Conservation (phyloP, 2,113 vertebrate genomes). For the Syngnathus scovelli region DNA sequence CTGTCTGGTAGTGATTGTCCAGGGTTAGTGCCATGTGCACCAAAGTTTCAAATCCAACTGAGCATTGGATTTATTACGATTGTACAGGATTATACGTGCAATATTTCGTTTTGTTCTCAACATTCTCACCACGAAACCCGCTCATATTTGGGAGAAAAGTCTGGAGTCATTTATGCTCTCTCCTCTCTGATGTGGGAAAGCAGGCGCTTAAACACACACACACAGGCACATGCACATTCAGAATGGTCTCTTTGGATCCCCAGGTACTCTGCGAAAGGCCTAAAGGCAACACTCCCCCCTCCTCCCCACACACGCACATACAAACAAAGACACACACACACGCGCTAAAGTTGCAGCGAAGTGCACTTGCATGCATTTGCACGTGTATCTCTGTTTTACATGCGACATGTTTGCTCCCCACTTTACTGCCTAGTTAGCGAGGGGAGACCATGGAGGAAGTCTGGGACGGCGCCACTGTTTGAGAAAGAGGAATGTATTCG, state of each 20-base stretch:
- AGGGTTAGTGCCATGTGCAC: neutral
- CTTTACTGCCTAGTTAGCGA: constrained; percentile 24
- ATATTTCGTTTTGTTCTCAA: neutral
- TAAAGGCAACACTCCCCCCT: neutral
- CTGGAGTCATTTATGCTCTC: constrained; percentile 42
- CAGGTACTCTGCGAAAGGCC: constrained; percentile 7
- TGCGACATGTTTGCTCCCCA: constrained; percentile 37
- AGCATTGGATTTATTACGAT: constrained; percentile 7
- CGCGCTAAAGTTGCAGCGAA: neutral
- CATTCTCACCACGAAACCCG: constrained; percentile 8
- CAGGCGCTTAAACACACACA: constrained; percentile 22
- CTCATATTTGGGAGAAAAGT: constrained; percentile 17
- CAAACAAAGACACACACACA: neutral
- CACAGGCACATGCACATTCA: constrained; percentile 6
- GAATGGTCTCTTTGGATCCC: constrained; percentile 17
- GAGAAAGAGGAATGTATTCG: constrained; percentile 52
- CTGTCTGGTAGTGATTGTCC: neutral
- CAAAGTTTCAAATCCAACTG: neutral
- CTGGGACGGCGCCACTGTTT: constrained; percentile 48
- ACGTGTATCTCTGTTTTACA: constrained; percentile 6
- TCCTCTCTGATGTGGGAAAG: constrained; percentile 14
- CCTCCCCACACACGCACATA: constrained; percentile 10
- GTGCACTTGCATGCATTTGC: constrained; percentile 14
- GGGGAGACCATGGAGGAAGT: constrained; percentile 38
- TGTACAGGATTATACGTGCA: constrained; percentile 34